Evolutionary conservation across 2,888 invertebrate genomes (phyloP).

Genomic region (Meteorus colon): DNA sequence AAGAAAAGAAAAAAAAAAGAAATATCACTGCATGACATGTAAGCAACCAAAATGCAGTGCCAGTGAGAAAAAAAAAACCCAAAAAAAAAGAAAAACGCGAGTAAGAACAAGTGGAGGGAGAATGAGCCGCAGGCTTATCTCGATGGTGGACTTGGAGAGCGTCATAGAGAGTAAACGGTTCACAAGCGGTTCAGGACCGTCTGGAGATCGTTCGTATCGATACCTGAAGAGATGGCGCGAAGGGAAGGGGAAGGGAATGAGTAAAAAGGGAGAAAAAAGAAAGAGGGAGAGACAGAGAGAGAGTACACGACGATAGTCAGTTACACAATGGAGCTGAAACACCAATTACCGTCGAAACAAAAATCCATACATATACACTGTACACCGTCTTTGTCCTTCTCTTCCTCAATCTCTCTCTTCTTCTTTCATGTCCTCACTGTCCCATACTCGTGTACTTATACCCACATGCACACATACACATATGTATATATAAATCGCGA

Average conservation of each 20-base stretch:
- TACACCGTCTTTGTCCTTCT: constrained; percentile 2
- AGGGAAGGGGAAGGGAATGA: neutral
- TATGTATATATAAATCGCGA: neutral
- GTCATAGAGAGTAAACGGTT: constrained; percentile 60
- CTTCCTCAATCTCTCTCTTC: constrained; percentile 5
- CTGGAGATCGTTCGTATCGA: constrained; percentile 63
- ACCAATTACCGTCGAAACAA: constrained; percentile 42
- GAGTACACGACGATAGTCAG: constrained; percentile 62
- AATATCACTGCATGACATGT: neutral
- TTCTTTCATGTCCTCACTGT: neutral
- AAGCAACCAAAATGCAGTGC: neutral
- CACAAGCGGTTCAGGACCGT: constrained; percentile 52
- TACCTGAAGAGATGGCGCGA: constrained; percentile 45
- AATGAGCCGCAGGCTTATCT: constrained; percentile 55
- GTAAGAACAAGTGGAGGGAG: constrained; percentile 9
- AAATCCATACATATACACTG: constrained; percentile 28
- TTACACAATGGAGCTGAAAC: constrained; percentile 63
- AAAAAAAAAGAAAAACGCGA: constrained; percentile 16
- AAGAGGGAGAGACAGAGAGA: constrained; percentile 27
- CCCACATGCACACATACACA: neutral
- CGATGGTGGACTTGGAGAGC: constrained; percentile 56
- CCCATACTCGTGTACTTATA: neutral
- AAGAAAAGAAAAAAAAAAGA: neutral
- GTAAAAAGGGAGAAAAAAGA: constrained; percentile 55
- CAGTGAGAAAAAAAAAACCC: constrained; percentile 4